A percentile compares a stretch with the other conserved stretches of the same genome.
Evolutionary conservation across 2,888 invertebrate species (phyloP).

Genomic region (Amaurobius ferox): DNA sequence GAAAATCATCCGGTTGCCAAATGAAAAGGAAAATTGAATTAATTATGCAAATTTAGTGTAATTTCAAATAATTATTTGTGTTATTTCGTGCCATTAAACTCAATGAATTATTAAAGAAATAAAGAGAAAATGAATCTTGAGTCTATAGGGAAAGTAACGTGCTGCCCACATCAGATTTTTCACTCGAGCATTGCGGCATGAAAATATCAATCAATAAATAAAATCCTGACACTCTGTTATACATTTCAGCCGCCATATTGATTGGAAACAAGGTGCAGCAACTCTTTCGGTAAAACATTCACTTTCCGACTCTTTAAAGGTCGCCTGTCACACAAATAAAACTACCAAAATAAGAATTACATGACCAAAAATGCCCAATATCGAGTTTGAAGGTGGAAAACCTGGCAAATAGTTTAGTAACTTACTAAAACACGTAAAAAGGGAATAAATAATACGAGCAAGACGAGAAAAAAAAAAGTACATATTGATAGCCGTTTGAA

Average conservation of each 20-base stretch:
- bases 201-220: no score
- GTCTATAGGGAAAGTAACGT: no score
- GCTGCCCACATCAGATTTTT: no score
- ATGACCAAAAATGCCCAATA: slow-evolving; percentile 9
- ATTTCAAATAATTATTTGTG: no score
- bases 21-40: no score
- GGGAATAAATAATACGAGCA: neutral
- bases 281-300: neutral
- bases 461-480: neutral
- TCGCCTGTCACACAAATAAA: slow-evolving; percentile 16
- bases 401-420: slow-evolving; percentile 11
- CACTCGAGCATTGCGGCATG: no score
- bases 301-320: neutral
- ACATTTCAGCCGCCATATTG: neutral
- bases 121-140: no score
- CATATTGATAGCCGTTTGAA: neutral
- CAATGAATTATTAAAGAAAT: no score
- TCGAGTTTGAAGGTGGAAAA: slow-evolving; percentile 1
- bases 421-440: slow-evolving; percentile 7
- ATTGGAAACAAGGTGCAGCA: no score
- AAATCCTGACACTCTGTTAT: neutral
- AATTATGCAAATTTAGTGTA: no score
- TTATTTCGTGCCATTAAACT: no score
- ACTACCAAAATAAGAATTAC: slow-evolving; percentile 12
- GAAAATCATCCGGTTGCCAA: no score